Conservation (phyloP, 2,797 vertebrate genomes). For the Pteronotus mesoamericanus region DNA sequence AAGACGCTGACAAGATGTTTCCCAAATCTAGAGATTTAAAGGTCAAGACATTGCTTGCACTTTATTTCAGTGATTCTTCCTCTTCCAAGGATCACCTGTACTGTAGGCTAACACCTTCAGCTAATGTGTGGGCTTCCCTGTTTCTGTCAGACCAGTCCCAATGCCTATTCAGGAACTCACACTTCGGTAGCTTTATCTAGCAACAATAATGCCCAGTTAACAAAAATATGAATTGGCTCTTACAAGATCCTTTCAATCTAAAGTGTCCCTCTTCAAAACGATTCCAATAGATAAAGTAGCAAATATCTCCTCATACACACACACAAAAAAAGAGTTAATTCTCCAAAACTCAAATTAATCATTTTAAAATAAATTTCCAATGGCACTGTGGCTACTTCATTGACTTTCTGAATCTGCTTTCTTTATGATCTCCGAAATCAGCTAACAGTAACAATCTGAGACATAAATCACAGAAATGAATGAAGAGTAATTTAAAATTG, state of each 20-base stretch:
- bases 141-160: background rate
- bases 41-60: background rate
- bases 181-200: background rate
- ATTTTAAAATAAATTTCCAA: background rate
- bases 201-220: background rate
- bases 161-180: background rate
- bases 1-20: background rate
- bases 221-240: background rate
- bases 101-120: background rate
- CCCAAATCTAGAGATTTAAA: background rate
- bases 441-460: background rate
- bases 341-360: background rate
- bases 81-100: background rate
- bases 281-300: background rate
- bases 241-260: background rate
- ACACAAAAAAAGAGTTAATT: background rate
- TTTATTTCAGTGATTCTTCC: background rate
- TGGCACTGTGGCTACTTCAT: background rate
- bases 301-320: background rate
- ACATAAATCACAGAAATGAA: background rate
- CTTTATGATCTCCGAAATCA: background rate
- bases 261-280: background rate
- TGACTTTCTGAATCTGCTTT: background rate
- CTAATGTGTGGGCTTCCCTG: background rate
- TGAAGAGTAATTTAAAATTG: background rate